Conservation (phyloP, 2,797 vertebrate species). For the Halcyon chelicuti region DNA sequence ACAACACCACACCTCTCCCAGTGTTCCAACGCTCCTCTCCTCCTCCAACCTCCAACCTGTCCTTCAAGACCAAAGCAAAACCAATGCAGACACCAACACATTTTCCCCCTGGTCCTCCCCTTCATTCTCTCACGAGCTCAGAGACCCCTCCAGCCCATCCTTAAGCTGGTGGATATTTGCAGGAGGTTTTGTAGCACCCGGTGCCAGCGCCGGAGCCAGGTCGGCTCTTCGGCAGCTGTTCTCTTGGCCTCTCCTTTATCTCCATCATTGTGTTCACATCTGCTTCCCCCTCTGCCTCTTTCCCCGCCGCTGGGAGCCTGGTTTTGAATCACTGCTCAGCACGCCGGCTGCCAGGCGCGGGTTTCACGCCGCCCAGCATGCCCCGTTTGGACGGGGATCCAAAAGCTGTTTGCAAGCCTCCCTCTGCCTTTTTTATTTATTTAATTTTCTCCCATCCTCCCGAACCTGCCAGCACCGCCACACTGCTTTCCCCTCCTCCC, state of each 20-base stretch:
- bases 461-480: background rate
- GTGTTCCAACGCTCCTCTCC: background rate
- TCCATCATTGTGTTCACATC: slow-evolving; percentile 65
- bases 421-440: background rate
- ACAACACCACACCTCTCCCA: background rate
- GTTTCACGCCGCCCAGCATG: background rate
- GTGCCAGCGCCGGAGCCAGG: fast-evolving
- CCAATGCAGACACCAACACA: fast-evolving
- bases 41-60: background rate
- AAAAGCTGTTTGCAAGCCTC: background rate
- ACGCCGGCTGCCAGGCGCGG: slow-evolving; percentile 10
- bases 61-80: background rate
- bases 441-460: background rate
- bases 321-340: slow-evolving; percentile 58
- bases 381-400: background rate
- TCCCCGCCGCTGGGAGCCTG: slow-evolving; percentile 9
- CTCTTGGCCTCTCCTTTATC: slow-evolving; percentile 65
- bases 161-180: background rate
- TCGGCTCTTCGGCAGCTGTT: slow-evolving; percentile 16
- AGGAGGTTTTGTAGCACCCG: background rate
- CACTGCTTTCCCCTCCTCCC: slow-evolving; percentile 30
- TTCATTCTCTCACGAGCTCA: background rate
- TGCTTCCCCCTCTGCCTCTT: slow-evolving; percentile 49
- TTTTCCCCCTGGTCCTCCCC: background rate
- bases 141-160: background rate